Evolutionary conservation across 2,888 invertebrate genomes (phyloP).

Genomic region (Eristalinus sepulchralis): DNA sequence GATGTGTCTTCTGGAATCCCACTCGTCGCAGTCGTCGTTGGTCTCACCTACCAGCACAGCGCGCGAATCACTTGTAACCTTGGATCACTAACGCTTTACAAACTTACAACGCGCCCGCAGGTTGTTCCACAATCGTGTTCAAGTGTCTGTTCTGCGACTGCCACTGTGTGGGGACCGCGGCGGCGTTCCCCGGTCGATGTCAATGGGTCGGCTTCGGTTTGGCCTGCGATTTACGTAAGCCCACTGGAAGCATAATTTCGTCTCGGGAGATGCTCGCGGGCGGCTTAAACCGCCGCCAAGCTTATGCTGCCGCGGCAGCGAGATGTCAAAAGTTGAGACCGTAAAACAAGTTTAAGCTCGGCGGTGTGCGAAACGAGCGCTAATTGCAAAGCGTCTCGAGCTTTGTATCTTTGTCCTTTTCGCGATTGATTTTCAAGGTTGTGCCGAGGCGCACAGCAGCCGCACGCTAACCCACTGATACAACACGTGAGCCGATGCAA

Average conservation of each 20-base stretch:
- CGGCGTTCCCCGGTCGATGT: conserved; percentile 24
- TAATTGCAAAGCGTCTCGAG: conserved; percentile 19
- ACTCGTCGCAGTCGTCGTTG: background rate
- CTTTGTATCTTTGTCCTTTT: conserved; percentile 58
- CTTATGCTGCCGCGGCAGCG: background rate
- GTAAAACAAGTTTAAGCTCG: conserved; percentile 38
- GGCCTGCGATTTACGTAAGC: conserved; percentile 43
- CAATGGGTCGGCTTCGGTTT: conserved; percentile 54
- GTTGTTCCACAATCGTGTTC: conserved; percentile 56
- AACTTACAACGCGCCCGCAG: conserved; percentile 63
- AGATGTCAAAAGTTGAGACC: conserved; percentile 7
- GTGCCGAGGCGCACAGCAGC: background rate
- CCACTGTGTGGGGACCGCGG: background rate
- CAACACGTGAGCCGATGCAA: conserved; percentile 62
- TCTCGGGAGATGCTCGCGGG: background rate
- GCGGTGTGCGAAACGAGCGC: background rate
- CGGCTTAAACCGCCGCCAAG: background rate
- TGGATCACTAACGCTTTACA: conserved; percentile 33
- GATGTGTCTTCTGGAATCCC: conserved; percentile 33
- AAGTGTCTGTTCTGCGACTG: conserved; percentile 3
- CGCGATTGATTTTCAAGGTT: conserved; percentile 47
- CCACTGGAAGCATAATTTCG: background rate
- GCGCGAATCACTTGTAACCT: conserved; percentile 45
- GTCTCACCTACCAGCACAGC: background rate
- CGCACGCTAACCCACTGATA: conserved; percentile 20